Conservation (phyloP, 1,140 invertebrate genomes). For the Apis dorsata region DNA sequence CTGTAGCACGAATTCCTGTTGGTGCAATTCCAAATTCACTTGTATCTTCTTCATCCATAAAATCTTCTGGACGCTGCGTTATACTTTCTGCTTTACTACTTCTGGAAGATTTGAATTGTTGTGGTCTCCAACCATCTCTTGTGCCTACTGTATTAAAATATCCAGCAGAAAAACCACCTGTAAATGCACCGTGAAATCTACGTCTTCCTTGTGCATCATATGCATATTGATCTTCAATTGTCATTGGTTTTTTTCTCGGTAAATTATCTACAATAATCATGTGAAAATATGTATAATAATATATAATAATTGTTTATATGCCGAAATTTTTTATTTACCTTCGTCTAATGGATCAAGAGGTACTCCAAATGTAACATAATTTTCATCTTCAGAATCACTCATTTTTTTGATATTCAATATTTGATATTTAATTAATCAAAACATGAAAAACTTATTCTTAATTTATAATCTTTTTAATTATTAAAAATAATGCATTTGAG, state of each 20-base stretch:
- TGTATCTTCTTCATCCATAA: conserved; percentile 99
- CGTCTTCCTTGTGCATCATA: conserved; percentile 93
- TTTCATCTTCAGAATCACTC: conserved; percentile 80
- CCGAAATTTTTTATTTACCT: conserved; percentile 80
- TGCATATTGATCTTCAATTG: conserved; percentile 94
- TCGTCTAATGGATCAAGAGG: conserved; percentile 89
- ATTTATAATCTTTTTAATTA: background rate
- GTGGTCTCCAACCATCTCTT: conserved; percentile 96
- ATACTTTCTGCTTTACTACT: conserved; percentile 82
- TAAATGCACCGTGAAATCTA: conserved; percentile 99
- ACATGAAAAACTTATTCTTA: background rate
- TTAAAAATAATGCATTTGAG: conserved; percentile 10
- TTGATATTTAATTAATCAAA: background rate
- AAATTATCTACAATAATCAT: conserved; percentile 83
- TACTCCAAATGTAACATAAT: conserved; percentile 87
- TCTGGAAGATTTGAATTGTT: conserved; percentile 94
- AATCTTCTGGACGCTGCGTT: conserved; percentile 91
- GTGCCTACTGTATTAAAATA: conserved; percentile 98
- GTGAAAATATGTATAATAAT: conserved; percentile 26
- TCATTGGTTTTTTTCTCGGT: conserved; percentile 89
- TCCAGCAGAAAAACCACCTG: conserved; percentile 98
- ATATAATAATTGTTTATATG: background rate
- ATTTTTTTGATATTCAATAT: conserved; percentile 57
- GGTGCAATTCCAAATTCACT: conserved; percentile 97
- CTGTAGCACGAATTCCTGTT: conserved; percentile 87